phyloP scores from a whole-genome alignment of 1,140 invertebrate genomes.

The Pseudoatta argentina region DNA sequence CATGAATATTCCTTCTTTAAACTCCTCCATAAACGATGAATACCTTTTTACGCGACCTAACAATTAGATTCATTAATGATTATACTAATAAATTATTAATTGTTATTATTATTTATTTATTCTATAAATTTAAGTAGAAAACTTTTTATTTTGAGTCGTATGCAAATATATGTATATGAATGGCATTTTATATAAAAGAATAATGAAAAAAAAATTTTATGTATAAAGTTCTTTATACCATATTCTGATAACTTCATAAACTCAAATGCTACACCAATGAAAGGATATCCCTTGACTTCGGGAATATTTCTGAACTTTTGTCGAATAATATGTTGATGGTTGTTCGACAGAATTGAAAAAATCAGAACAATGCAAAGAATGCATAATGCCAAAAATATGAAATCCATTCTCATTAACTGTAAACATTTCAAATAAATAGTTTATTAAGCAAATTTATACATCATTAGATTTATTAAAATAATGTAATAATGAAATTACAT shows the following conservation, averaged over 20 bases:
- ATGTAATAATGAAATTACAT: not conserved
- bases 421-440: not conserved
- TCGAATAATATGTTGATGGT: conserved; percentile 51
- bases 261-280: conserved; percentile 62
- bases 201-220: not conserved
- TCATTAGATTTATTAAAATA: not conserved
- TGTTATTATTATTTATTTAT: not conserved
- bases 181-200: conserved; percentile 1
- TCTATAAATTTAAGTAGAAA: conserved; percentile 9
- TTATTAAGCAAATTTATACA: not conserved
- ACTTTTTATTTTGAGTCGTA: not conserved
- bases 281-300: conserved; percentile 50
- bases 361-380: conserved; percentile 27
- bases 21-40: conserved; percentile 38
- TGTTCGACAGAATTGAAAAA: conserved; percentile 3
- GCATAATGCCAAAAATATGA: conserved; percentile 26
- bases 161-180: not conserved
- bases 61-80: conserved; percentile 2
- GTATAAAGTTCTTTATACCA: conserved; percentile 83
- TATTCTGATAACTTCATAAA: conserved; percentile 43
- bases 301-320: conserved; percentile 67
- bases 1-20: conserved; percentile 75
- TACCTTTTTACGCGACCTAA: conserved; percentile 73
- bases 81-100: conserved; percentile 8
- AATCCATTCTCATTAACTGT: conserved; percentile 34